Evolutionary conservation across 2,797 vertebrate genomes (phyloP).

Genomic region (Danio jaintianensis): DNA sequence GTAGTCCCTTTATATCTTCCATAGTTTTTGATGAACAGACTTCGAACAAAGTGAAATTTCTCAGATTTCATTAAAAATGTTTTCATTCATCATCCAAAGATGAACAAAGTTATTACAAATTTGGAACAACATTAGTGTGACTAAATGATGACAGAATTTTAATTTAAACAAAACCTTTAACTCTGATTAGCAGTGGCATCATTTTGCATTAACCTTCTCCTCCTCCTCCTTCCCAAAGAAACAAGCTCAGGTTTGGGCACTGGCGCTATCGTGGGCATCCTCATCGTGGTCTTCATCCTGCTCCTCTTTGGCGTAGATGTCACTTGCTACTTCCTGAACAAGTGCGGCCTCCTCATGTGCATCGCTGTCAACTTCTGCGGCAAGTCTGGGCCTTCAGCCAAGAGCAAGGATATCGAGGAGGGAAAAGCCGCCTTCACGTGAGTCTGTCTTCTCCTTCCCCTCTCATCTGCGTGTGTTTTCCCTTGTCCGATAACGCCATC

Average conservation of each 20-base stretch:
- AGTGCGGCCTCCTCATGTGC: slow-evolving; percentile 98
- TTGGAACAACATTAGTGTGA: no score
- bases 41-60: no score
- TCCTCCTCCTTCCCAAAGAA: slow-evolving; percentile 71
- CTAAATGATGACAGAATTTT: neutral
- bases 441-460: slow-evolving; percentile 66
- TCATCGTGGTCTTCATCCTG: slow-evolving; percentile 92
- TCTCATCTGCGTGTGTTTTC: slow-evolving; percentile 47
- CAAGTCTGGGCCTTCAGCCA: slow-evolving; percentile 90
- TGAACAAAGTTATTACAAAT: no score
- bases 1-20: no score
- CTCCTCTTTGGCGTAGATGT: slow-evolving; percentile 92
- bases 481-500: slow-evolving; percentile 27
- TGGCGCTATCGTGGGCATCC: slow-evolving; percentile 95
- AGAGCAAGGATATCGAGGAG: slow-evolving; percentile 97
- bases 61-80: no score
- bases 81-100: no score
- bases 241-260: slow-evolving; percentile 86
- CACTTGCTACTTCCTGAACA: slow-evolving; percentile 99
- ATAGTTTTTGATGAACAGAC: no score
- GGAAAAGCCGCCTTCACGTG: slow-evolving; percentile 97
- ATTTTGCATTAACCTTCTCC: neutral
- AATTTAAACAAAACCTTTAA: slow-evolving; percentile 23
- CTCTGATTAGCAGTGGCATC: neutral
- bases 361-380: slow-evolving; percentile 96